phyloP scores from a whole-genome alignment of 2,888 invertebrate genomes.

The Cyclophora punctaria region DNA sequence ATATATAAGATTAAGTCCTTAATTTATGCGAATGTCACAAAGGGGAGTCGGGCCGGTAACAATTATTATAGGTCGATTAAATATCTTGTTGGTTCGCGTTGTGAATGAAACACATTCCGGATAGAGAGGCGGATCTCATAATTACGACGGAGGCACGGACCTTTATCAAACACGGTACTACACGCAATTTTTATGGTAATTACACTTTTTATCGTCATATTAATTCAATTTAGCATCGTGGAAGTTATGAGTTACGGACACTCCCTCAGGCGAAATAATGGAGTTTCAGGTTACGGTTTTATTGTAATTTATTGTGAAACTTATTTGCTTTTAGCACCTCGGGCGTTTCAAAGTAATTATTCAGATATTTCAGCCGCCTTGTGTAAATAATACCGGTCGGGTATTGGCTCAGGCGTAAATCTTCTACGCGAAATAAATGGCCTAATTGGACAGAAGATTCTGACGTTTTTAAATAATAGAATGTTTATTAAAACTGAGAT shows the following conservation, averaged over 20 bases:
- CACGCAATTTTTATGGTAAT: slow-evolving; percentile 66
- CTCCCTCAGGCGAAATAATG: slow-evolving; percentile 35
- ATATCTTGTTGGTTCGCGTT: slow-evolving; percentile 10
- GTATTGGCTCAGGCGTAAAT: slow-evolving; percentile 31
- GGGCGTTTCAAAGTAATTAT: slow-evolving; percentile 32
- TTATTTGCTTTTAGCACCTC: slow-evolving; percentile 38
- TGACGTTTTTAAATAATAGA: slow-evolving; percentile 19
- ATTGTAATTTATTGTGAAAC: slow-evolving; percentile 44
- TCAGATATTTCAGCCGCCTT: slow-evolving; percentile 24
- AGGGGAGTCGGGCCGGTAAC: slow-evolving; percentile 8
- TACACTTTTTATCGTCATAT: slow-evolving; percentile 56
- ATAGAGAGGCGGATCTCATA: slow-evolving; percentile 44
- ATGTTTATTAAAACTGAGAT: slow-evolving; percentile 11
- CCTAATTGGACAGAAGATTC: slow-evolving; percentile 16
- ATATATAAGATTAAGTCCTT: background rate
- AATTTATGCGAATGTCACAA: slow-evolving; percentile 8
- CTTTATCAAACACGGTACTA: slow-evolving; percentile 27
- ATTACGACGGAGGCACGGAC: slow-evolving; percentile 30
- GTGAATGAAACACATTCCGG: slow-evolving; percentile 34
- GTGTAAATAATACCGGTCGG: slow-evolving; percentile 26
- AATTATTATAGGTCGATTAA: slow-evolving; percentile 14
- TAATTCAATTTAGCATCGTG: slow-evolving; percentile 60
- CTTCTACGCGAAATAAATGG: slow-evolving; percentile 13
- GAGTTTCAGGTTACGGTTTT: slow-evolving; percentile 36
- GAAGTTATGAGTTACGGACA: slow-evolving; percentile 36